phyloP scores from a whole-genome alignment of 2,888 invertebrate species.

The Caenorhabditis zanzibari region DNA sequence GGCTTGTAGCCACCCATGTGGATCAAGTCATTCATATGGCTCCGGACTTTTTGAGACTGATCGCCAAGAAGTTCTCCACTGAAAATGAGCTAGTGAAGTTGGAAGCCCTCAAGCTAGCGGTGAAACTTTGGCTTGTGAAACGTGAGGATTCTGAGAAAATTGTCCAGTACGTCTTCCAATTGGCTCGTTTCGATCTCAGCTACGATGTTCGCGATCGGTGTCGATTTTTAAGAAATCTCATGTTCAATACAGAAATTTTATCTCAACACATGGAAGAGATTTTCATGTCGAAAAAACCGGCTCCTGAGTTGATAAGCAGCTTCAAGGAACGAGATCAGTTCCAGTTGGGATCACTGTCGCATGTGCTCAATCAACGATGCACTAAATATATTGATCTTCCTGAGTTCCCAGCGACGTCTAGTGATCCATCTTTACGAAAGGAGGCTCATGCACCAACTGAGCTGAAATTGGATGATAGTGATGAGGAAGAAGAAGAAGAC shows the following conservation, averaged over 20 bases:
- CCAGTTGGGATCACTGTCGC: slow-evolving; percentile 95
- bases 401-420: slow-evolving; percentile 87
- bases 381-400: slow-evolving; percentile 94
- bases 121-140: slow-evolving; percentile 93
- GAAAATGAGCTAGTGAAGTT: slow-evolving; percentile 87
- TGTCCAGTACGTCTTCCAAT: slow-evolving; percentile 93
- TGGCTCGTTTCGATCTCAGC: slow-evolving; percentile 97
- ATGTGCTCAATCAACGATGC: slow-evolving; percentile 92
- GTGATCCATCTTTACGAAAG: slow-evolving; percentile 66
- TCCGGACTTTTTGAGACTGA: slow-evolving; percentile 92
- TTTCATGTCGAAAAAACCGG: slow-evolving; percentile 94
- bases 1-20: slow-evolving; percentile 87
- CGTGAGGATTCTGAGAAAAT: slow-evolving; percentile 91
- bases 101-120: slow-evolving; percentile 95
- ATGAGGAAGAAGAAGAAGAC: slow-evolving; percentile 75
- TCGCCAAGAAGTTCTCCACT: slow-evolving; percentile 92
- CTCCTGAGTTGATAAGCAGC: slow-evolving; percentile 91
- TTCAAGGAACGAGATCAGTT: slow-evolving; percentile 90
- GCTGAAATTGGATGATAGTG: slow-evolving; percentile 68
- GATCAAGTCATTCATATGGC: slow-evolving; percentile 88
- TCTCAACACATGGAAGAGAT: slow-evolving; percentile 88
- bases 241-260: slow-evolving; percentile 86
- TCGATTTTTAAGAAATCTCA: slow-evolving; percentile 91
- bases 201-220: slow-evolving; percentile 96
- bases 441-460: slow-evolving; percentile 68